Percentiles rank a stretch among this genome's conserved stretches.
phyloP scores from a whole-genome alignment of 2,888 invertebrate species.

The Ophioninae sp. region DNA sequence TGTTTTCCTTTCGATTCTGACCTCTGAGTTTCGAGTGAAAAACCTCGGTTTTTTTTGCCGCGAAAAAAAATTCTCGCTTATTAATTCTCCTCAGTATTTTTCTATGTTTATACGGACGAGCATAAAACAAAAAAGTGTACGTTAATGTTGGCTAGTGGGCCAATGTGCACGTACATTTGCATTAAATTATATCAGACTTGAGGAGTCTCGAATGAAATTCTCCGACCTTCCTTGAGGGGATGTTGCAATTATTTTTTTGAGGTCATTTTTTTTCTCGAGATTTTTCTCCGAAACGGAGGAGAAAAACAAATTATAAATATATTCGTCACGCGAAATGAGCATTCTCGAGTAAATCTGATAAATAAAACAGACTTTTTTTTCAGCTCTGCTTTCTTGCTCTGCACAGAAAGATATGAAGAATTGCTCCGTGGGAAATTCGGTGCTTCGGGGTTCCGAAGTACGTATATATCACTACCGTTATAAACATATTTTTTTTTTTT shows the following conservation, averaged over 20 bases:
- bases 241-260: constrained; percentile 30
- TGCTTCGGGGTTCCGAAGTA: background rate
- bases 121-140: constrained; percentile 4
- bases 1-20: constrained; percentile 5
- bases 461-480: constrained; percentile 15
- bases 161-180: constrained; percentile 47
- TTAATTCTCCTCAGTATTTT: background rate
- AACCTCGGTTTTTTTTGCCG: constrained; percentile 18
- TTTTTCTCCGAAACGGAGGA: constrained; percentile 17
- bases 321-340: constrained; percentile 27
- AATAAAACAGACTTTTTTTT: constrained; percentile 16
- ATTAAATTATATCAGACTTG: constrained; percentile 44
- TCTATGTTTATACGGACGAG: background rate
- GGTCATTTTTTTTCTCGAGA: constrained; percentile 16
- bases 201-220: constrained; percentile 32
- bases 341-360: constrained; percentile 26
- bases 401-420: constrained; percentile 21
- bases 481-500: constrained; percentile 36
- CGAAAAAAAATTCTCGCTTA: too few relatives aligned
- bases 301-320: constrained; percentile 47
- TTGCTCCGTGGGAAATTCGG: constrained; percentile 8
- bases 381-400: background rate
- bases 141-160: constrained; percentile 4
- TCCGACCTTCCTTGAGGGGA: constrained; percentile 15
- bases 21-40: constrained; percentile 12